These are phyloP conservation scores for Chrosomus eos DNA, from an alignment of 2,797 vertebrate species.

Conservation along the genomic window DNA sequence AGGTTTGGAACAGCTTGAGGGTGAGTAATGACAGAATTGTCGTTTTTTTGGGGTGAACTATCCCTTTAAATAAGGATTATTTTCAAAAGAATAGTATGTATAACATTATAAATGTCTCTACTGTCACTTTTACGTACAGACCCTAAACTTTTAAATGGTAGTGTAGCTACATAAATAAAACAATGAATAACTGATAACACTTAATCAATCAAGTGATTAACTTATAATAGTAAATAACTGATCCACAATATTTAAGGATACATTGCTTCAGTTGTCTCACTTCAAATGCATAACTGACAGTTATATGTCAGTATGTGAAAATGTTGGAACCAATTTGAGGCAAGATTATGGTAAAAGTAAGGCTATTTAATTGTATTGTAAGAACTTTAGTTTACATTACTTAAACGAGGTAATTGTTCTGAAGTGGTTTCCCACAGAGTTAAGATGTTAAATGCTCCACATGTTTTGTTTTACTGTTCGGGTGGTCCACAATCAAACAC, in stretches of 20 bases:
- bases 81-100: neutral
- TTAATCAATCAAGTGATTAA: no score
- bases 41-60: neutral
- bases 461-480: neutral
- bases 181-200: neutral
- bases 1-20: no score
- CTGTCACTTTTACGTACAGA: neutral
- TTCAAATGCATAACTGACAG: neutral
- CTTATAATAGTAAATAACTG: neutral
- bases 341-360: neutral
- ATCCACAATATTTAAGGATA: neutral
- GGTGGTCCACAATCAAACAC: neutral
- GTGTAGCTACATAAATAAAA: neutral
- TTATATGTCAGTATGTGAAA: neutral
- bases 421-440: neutral
- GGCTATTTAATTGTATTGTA: neutral
- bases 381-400: neutral
- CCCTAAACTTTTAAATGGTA: neutral
- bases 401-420: neutral
- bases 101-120: neutral
- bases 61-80: no score
- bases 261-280: neutral
- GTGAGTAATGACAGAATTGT: no score
- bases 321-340: neutral
- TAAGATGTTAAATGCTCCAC: neutral